Evolutionary conservation across 2,113 vertebrate species (phyloP).

Genomic region (Marmota flaviventris): DNA sequence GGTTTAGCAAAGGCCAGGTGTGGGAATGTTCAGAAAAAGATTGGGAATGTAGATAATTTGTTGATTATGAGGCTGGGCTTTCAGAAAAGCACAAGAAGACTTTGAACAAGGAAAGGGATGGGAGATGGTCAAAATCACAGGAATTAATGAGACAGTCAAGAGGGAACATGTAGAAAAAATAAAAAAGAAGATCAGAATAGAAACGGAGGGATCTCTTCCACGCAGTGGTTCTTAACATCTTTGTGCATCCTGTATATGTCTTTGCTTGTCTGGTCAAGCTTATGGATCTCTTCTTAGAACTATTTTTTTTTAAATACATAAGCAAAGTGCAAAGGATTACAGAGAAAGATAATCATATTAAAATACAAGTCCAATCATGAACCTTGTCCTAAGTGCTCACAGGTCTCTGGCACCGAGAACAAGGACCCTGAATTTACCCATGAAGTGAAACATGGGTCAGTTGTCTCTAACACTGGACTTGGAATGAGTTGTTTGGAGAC

Average conservation of each 20-base stretch:
- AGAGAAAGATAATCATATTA: not conserved
- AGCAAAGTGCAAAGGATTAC: not conserved
- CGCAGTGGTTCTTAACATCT: not conserved
- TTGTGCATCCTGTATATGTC: not conserved
- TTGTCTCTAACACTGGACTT: not conserved
- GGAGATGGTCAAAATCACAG: not conserved
- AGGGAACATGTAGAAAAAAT: not conserved
- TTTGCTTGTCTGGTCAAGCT: not conserved
- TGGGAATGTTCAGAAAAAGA: not conserved
- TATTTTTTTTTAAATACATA: not conserved
- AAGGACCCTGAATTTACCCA: not conserved
- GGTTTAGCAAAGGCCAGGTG: not conserved
- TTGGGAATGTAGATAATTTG: not conserved
- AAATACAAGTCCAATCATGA: not conserved
- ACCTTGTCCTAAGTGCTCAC: not conserved
- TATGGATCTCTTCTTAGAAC: not conserved
- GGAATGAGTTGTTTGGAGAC: not conserved
- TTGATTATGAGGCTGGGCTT: slow-evolving; percentile 15
- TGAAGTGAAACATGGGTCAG: not conserved
- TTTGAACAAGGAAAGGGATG: not conserved
- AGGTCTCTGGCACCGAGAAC: not conserved
- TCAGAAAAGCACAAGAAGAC: not conserved
- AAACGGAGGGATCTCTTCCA: not conserved
- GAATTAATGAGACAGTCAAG: not conserved
- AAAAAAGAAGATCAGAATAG: not conserved